Conservation (phyloP, 2,888 invertebrate species). For the Clusia tigrina region DNA sequence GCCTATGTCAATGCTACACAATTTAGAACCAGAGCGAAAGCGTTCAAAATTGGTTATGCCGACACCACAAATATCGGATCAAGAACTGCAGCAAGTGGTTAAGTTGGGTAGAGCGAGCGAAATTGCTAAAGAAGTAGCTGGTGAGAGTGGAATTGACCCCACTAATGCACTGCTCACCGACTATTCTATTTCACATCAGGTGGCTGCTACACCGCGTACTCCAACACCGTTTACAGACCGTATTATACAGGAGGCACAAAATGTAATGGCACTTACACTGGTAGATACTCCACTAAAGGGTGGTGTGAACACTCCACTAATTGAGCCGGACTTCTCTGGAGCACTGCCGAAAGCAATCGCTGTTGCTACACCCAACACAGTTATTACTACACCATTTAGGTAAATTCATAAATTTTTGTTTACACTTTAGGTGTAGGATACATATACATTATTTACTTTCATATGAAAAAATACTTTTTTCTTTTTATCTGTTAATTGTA, state of each 20-base stretch:
- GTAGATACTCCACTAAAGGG: constrained; percentile 98
- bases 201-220: constrained; percentile 81
- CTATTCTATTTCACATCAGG: constrained; percentile 81
- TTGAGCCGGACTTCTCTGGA: constrained; percentile 87
- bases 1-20: constrained; percentile 86
- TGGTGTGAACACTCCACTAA: constrained; percentile 92
- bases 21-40: constrained; percentile 89
- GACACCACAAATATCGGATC: constrained; percentile 94
- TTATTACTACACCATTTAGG: constrained; percentile 87
- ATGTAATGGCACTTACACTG: constrained; percentile 97
- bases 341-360: constrained; percentile 76
- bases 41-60: constrained; percentile 96
- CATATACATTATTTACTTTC: too few species aligned
- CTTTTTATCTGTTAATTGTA: too few species aligned
- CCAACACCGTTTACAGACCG: constrained; percentile 85
- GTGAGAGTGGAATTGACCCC: constrained; percentile 77
- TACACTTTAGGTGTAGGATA: too few species aligned
- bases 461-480: too few species aligned
- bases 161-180: constrained; percentile 90
- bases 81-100: constrained; percentile 89
- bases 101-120: constrained; percentile 92
- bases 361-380: constrained; percentile 88
- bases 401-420: constrained; percentile 44
- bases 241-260: constrained; percentile 94
- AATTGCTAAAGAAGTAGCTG: constrained; percentile 86